A percentile compares a stretch with the other conserved stretches of the same genome.
Conservation (phyloP, 2,888 invertebrate species). For the Zaprionus bogoriensis region DNA sequence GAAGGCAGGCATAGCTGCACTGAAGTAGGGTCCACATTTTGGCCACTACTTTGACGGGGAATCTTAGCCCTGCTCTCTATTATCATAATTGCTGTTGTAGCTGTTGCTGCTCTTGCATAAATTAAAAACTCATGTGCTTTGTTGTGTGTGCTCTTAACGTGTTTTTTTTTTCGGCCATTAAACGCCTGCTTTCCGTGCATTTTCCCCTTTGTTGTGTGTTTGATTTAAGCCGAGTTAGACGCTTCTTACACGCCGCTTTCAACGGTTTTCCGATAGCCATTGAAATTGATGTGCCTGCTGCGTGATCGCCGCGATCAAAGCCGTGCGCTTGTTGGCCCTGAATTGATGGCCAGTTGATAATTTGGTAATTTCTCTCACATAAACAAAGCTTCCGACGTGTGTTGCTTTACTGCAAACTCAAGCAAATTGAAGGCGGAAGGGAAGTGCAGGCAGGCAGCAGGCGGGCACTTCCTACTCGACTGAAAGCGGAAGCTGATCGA, state of each 20-base stretch:
- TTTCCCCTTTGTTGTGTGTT: constrained; percentile 57
- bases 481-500: neutral
- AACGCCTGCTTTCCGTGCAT: constrained; percentile 61
- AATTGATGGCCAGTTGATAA: constrained; percentile 47
- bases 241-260: constrained; percentile 62
- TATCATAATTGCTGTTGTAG: constrained; percentile 47
- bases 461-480: constrained; percentile 50
- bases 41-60: constrained; percentile 46
- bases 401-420: constrained; percentile 28
- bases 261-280: constrained; percentile 44
- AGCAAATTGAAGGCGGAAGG: constrained; percentile 56
- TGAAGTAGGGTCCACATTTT: constrained; percentile 68
- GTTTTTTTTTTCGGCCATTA: constrained; percentile 51
- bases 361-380: constrained; percentile 1
- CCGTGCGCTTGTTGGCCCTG: constrained; percentile 64
- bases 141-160: neutral
- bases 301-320: constrained; percentile 53
- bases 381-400: constrained; percentile 32
- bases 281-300: neutral
- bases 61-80: constrained; percentile 29
- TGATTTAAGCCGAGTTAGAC: constrained; percentile 75
- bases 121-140: constrained; percentile 67
- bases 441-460: constrained; percentile 30
- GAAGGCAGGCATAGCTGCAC: constrained; percentile 1
- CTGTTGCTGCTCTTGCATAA: constrained; percentile 55